Percentiles rank a stretch among this genome's conserved stretches.
Evolutionary conservation across 2,797 vertebrate genomes (phyloP).

Genomic region (Sylvia borin): DNA sequence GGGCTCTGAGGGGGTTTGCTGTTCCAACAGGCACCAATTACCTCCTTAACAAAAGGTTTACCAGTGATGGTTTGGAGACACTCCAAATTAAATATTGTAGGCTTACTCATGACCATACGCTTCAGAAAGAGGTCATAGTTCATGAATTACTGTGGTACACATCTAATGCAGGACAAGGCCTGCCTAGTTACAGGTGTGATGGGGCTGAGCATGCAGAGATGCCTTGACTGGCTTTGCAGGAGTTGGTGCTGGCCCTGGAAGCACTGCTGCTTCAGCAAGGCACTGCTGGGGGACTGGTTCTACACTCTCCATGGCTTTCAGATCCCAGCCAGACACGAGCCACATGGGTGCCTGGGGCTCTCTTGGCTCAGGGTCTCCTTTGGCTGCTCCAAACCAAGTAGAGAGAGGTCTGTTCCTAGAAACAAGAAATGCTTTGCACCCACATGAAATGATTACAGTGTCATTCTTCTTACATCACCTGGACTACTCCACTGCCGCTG

Average conservation of each 20-base stretch:
- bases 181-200: background rate
- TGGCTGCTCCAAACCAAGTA: background rate
- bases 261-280: background rate
- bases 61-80: background rate
- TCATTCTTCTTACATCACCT: background rate
- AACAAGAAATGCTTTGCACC: background rate
- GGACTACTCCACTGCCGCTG: background rate
- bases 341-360: rapidly evolving
- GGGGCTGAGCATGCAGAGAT: background rate
- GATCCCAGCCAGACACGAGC: background rate
- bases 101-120: background rate
- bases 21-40: background rate
- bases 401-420: background rate
- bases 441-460: background rate
- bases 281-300: background rate
- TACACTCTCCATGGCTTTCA: background rate
- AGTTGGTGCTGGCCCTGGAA: background rate
- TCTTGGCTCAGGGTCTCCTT: background rate
- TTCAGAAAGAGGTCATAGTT: background rate
- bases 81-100: background rate
- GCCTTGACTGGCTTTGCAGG: background rate
- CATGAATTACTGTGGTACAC: background rate
- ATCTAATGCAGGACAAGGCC: background rate
- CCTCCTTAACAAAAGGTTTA: background rate
- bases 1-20: background rate